Evolutionary conservation across 2,888 invertebrate genomes (phyloP), one percentile per base, ranked within the genome.

Genomic region (Dorcus hopei): DNA sequence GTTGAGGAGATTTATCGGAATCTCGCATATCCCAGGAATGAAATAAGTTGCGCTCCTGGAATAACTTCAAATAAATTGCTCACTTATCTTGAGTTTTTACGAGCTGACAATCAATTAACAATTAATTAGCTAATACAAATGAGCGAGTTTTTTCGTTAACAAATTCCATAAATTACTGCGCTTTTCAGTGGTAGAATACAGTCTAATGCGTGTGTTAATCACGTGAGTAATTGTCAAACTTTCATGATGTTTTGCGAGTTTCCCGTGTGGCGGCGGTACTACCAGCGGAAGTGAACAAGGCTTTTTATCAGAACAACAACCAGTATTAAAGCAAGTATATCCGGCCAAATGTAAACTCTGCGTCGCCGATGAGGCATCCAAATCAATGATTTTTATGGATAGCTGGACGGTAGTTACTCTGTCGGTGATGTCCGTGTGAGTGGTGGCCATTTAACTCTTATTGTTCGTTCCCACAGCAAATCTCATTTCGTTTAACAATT

Each of bases 231-330:
- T 52, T 52, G 52, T 40, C 52, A 52, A 52, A 52, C 23, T 39
- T 40, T 40, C 43, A n/a, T n/a, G 43, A 53, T 39, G 47, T 42
- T 54, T 54, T 48, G 38, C 48, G 23, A 68, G 71, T 71, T 71
- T 71, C 70, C 68, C 72, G 68, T 68, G 55, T 66, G 63, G 65
- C 63, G 70, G 68, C 67, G 68, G 61, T 68, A 58, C 50, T 59
- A 58, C 59, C 68, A 65, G 67, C 73, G 74, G 74, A 74, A 72
- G 73, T 72, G 69, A 69, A 67, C 74, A 74, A 74, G 74, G 74
- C 68, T 74, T 74, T 74, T 74, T 74, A 72, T 72, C 72, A 69
- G 70, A 70, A 69, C 70, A 61, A 70, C 70, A 66, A 66, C 67
- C 66, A 67, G 70, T 70, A 70, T 70, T 72, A 70, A 71, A 72